Evolutionary conservation across 1,140 invertebrate species (phyloP).

Genomic region (Brachionus koreanus): DNA sequence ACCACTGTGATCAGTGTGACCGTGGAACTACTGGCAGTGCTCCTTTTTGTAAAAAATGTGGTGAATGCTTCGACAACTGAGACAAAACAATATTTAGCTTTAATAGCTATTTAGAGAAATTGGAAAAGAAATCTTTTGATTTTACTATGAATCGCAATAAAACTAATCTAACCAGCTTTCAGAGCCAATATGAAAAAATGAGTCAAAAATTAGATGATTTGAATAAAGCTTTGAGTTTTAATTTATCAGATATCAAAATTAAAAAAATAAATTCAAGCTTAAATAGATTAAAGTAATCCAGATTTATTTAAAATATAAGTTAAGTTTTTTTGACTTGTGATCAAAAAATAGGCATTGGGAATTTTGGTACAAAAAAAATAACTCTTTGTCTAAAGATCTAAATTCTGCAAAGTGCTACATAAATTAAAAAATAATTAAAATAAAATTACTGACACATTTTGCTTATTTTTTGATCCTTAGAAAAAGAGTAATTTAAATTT

Average conservation of each 20-base stretch:
- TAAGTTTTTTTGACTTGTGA: too few relatives aligned
- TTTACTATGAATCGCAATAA: not conserved
- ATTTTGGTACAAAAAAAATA: too few relatives aligned
- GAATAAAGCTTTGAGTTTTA: not conserved
- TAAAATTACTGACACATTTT: too few relatives aligned
- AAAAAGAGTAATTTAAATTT: too few relatives aligned
- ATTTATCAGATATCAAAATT: not conserved
- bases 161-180: not conserved
- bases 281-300: not conserved
- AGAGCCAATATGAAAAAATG: not conserved
- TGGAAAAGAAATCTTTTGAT: not conserved
- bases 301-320: not conserved
- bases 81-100: not conserved
- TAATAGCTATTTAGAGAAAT: not conserved
- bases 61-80: constrained; percentile 99
- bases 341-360: too few relatives aligned
- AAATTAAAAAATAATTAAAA: too few relatives aligned
- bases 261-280: not conserved
- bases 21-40: constrained; percentile 83
- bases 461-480: too few relatives aligned
- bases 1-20: constrained; percentile 89
- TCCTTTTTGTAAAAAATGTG: constrained; percentile 85
- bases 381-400: too few relatives aligned
- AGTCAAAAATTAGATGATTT: not conserved
- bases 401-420: too few relatives aligned